Percentiles rank a stretch among this genome's conserved stretches.
Conservation (phyloP, 1,140 invertebrate genomes). For the Drosophila sechellia region DNA sequence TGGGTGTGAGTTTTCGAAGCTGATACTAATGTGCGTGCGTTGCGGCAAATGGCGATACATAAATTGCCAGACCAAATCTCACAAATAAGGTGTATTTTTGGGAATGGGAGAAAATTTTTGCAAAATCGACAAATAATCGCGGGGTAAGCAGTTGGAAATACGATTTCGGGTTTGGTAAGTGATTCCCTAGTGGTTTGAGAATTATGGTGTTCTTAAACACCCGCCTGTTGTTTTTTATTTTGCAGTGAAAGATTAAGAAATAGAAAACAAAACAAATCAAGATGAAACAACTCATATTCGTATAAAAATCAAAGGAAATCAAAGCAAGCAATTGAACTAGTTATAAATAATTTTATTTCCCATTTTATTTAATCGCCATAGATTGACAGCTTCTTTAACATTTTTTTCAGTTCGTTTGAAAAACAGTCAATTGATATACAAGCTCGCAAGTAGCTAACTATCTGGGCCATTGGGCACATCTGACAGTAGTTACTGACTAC, state of each 20-base stretch:
- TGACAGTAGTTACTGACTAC: slow-evolving; percentile 10
- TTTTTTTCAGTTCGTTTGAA: too few relatives aligned
- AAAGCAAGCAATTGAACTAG: too few relatives aligned
- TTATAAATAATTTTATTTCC: too few relatives aligned
- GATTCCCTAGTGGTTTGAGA: background rate
- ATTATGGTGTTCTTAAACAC: background rate
- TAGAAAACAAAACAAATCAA: too few relatives aligned
- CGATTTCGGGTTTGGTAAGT: background rate
- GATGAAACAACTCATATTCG: too few relatives aligned
- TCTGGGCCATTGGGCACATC: background rate
- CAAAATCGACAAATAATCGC: slow-evolving; percentile 42
- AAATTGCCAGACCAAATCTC: slow-evolving; percentile 38
- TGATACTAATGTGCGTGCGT: slow-evolving; percentile 52
- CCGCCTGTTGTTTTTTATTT: background rate
- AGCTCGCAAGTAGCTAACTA: background rate
- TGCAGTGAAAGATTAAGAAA: background rate
- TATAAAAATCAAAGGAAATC: too few relatives aligned
- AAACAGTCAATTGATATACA: too few relatives aligned
- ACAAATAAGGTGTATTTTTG: slow-evolving; percentile 36
- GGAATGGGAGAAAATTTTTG: slow-evolving; percentile 9
- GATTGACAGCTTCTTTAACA: too few relatives aligned
- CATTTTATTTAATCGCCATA: background rate
- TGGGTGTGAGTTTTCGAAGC: slow-evolving; percentile 4
- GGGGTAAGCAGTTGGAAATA: background rate
- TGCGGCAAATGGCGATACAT: slow-evolving; percentile 41